phyloP scores from a whole-genome alignment of 37 sponge, comb jelly and placozoan genomes.

The Geodia barretti region DNA sequence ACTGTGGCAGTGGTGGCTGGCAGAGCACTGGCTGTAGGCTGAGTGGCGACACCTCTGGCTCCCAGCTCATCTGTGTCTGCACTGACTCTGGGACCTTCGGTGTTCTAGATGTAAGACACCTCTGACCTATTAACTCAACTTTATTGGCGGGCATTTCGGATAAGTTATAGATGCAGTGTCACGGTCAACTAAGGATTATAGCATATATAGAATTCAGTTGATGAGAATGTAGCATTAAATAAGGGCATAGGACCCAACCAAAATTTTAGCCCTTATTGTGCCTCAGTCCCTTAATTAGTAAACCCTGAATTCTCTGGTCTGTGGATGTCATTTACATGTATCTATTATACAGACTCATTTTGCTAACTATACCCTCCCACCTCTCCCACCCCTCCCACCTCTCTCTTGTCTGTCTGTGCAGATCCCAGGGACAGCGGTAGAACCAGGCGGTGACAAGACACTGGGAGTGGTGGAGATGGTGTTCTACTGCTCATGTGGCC shows the following conservation, averaged over 20 bases:
- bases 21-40: not conserved
- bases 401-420: not conserved
- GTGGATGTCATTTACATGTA: too few species aligned
- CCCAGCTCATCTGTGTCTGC: conserved; percentile 12
- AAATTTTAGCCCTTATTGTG: too few species aligned
- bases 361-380: not conserved
- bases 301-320: too few species aligned
- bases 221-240: too few species aligned
- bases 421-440: not conserved
- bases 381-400: not conserved
- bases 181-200: too few species aligned
- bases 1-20: conserved; percentile 37
- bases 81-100: conserved; percentile 8
- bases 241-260: too few species aligned
- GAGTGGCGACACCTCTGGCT: not conserved
- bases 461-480: not conserved
- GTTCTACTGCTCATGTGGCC: conserved; percentile 19
- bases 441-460: not conserved
- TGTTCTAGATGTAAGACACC: conserved; percentile 6
- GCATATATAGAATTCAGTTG: too few species aligned
- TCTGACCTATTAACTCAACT: not conserved
- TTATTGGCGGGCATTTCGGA: too few species aligned
- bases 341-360: too few species aligned
- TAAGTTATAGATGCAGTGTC: too few species aligned
- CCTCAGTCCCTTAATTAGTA: too few species aligned